Evolutionary conservation across 2,797 vertebrate species (phyloP).

Genomic region (Huso huso): DNA sequence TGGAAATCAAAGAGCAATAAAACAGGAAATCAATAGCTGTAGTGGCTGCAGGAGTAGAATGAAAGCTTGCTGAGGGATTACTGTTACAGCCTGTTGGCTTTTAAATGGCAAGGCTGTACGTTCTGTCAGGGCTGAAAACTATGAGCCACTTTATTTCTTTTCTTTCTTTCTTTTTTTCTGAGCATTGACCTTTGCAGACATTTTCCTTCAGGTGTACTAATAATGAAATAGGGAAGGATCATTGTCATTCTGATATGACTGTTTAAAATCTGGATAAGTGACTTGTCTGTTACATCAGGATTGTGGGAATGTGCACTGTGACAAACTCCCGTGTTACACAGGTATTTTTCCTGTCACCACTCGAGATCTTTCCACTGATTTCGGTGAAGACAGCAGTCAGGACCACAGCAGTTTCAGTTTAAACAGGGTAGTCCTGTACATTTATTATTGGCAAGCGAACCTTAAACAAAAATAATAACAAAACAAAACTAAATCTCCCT

Average conservation of each 20-base stretch:
- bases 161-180: slow-evolving; percentile 43
- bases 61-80: slow-evolving; percentile 53
- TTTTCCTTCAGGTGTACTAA: slow-evolving; percentile 47
- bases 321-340: not conserved
- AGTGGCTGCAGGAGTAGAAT: slow-evolving; percentile 49
- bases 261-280: slow-evolving; percentile 18
- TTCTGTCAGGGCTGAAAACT: slow-evolving; percentile 36
- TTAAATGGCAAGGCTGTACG: slow-evolving; percentile 59
- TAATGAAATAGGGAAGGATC: slow-evolving; percentile 30
- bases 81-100: slow-evolving; percentile 49
- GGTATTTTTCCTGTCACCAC: too few relatives aligned
- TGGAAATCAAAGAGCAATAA: slow-evolving; percentile 65
- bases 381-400: too few relatives aligned
- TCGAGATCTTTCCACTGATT: too few relatives aligned
- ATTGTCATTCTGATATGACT: not conserved
- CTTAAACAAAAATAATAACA: too few relatives aligned
- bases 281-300: slow-evolving; percentile 5
- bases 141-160: slow-evolving; percentile 29
- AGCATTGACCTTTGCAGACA: slow-evolving; percentile 59
- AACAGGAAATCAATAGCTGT: slow-evolving; percentile 48
- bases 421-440: too few relatives aligned
- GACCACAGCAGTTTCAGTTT: too few relatives aligned
- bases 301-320: slow-evolving; percentile 9
- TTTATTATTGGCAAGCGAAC: too few relatives aligned
- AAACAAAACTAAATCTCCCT: too few relatives aligned